A percentile compares a stretch with the other conserved stretches of the same genome.
Evolutionary conservation across 2,113 vertebrate species (phyloP).

Genomic region (Gnathonemus echidnorhynchus): DNA sequence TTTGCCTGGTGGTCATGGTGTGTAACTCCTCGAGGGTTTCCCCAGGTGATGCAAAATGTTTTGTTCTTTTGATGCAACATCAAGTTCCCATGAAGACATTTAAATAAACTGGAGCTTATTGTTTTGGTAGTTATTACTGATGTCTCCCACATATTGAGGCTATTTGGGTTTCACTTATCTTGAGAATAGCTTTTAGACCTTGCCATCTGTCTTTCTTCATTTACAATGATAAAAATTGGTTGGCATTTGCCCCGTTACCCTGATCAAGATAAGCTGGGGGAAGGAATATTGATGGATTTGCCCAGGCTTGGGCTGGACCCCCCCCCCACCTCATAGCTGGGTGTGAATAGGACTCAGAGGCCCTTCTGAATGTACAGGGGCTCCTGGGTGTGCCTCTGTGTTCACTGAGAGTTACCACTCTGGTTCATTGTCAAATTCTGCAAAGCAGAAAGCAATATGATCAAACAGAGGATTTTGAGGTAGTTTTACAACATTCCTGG

Average conservation of each 20-base stretch:
- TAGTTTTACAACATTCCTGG: background rate
- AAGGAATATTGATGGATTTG: background rate
- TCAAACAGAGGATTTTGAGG: background rate
- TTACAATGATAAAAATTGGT: background rate
- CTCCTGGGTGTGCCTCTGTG: background rate
- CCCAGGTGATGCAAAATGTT: background rate
- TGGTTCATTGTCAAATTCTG: background rate
- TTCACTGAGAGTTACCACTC: background rate
- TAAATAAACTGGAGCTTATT: background rate
- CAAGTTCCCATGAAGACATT: background rate
- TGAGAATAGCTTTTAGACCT: background rate
- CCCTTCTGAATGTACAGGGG: background rate
- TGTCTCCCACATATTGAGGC: background rate
- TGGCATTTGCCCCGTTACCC: background rate
- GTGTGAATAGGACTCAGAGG: background rate
- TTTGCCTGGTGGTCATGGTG: background rate
- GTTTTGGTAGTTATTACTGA: background rate
- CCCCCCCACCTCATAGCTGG: background rate
- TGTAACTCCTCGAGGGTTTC: background rate
- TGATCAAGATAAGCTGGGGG: background rate
- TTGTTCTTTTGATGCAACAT: background rate
- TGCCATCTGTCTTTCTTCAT: background rate
- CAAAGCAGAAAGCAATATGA: background rate
- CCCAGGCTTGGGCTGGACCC: background rate
- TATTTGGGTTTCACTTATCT: background rate